Base-by-base conservation (phyloP, 1,140 invertebrate genomes). In the Diabrotica virgifera region DNA sequence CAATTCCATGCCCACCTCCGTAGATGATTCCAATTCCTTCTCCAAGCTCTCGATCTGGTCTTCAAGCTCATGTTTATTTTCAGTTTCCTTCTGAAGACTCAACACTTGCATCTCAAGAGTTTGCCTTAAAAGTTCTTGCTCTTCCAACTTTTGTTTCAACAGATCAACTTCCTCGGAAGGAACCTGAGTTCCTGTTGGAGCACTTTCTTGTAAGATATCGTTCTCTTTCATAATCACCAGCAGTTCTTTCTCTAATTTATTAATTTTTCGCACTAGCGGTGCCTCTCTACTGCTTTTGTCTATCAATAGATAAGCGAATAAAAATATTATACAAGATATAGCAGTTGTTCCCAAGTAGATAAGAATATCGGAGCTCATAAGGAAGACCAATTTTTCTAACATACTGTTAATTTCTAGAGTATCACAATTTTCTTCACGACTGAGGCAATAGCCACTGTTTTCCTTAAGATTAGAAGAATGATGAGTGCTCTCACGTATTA, bases 271-370 rank as follows among this genome's bases (percentile, higher is more conserved):
- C 36, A 88, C 81, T 5, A 88, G 76, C 10, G 80, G 78, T 35
- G 80, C 79, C 73, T 87, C 89, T 70, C 87, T 83, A 72, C 86
- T 85, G 71, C 81, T 86, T 74, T 88, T 90, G 78, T 90, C 89
- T 68, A 90, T 85, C 68, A 87, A 88, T 77, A 90, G 89, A 78
- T 90, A 90, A 24, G 87, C 89, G 59, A 91, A 84, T n/a, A 86
- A 85, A 72, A 92, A 91, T 62, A 90, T 76, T 11, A 91, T 76
- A 7, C 88, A 85, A 5, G 87, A 86, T 50, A 84, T 76, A n/a
- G 89, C 87, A 54, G 89, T 87, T 59, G 90, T 85, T 57, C 76
- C 71, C 5, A 84, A 78, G 53, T 72, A 72, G 1, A 74, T 36
- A 11, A 74, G 67, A 14, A 75, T 7, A 50, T 75, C 68, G 9